Evolutionary conservation across 2,888 invertebrate genomes (phyloP).

Genomic region (Ectemnius continuus): DNA sequence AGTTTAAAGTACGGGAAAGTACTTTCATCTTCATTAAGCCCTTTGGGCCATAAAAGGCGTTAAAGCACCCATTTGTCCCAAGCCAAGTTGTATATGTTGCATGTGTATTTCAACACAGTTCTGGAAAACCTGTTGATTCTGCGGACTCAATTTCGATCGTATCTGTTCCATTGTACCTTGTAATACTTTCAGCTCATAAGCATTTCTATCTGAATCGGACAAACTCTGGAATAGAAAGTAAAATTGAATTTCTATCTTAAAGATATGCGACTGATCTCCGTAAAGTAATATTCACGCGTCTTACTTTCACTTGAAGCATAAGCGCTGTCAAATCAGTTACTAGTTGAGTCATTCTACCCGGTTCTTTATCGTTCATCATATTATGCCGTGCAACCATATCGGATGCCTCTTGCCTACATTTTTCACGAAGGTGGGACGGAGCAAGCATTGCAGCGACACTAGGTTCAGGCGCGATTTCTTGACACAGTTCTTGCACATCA

Average conservation of each 20-base stretch:
- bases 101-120: slow-evolving; percentile 95
- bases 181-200: slow-evolving; percentile 92
- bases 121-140: slow-evolving; percentile 89
- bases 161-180: slow-evolving; percentile 96
- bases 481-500: slow-evolving; percentile 90
- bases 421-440: slow-evolving; percentile 92
- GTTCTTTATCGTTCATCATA: slow-evolving; percentile 80
- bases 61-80: slow-evolving; percentile 77
- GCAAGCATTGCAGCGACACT: slow-evolving; percentile 92
- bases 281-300: slow-evolving; percentile 12
- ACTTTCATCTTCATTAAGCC: slow-evolving; percentile 65
- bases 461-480: slow-evolving; percentile 92
- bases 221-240: slow-evolving; percentile 79
- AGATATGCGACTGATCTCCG: no score
- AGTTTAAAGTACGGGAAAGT: slow-evolving; percentile 32
- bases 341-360: slow-evolving; percentile 85
- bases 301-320: slow-evolving; percentile 90
- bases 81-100: slow-evolving; percentile 91
- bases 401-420: slow-evolving; percentile 91
- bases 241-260: no score
- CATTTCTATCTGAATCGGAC: slow-evolving; percentile 90
- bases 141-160: slow-evolving; percentile 86
- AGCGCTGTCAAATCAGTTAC: slow-evolving; percentile 93
- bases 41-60: slow-evolving; percentile 76
- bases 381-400: slow-evolving; percentile 88